Evolutionary conservation across 2,113 vertebrate species (phyloP).

Genomic region (Coracopsis vasa): DNA sequence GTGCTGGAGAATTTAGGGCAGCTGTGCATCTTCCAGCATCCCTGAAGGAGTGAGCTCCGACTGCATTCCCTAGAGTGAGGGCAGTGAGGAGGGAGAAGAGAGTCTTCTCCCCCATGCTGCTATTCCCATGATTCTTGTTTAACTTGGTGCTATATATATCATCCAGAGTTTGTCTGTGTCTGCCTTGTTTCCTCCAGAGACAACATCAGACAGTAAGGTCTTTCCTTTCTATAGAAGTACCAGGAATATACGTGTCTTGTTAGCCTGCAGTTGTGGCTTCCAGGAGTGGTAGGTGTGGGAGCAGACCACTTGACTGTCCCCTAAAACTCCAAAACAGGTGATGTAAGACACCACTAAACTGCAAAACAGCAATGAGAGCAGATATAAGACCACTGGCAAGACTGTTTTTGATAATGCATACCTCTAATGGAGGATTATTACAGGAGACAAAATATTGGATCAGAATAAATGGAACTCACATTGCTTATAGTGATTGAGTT

Average conservation of each 20-base stretch:
- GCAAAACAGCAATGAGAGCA: background rate
- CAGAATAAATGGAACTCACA: background rate
- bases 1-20: background rate
- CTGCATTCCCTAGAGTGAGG: background rate
- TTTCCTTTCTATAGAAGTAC: background rate
- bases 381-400: background rate
- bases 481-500: background rate
- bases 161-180: background rate
- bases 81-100: background rate
- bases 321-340: background rate
- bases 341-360: fast-evolving
- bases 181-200: background rate
- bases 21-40: background rate
- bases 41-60: background rate
- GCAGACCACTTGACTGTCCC: fast-evolving
- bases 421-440: background rate
- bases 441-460: background rate
- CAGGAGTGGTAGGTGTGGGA: background rate
- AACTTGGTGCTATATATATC: background rate
- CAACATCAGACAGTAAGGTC: background rate
- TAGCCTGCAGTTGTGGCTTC: background rate
- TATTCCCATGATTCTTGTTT: background rate
- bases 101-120: background rate
- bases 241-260: background rate
- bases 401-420: fast-evolving